These are phyloP conservation scores for Drosophila longiperda DNA, from an alignment of 2,888 invertebrate species.

Conservation along the genomic window DNA sequence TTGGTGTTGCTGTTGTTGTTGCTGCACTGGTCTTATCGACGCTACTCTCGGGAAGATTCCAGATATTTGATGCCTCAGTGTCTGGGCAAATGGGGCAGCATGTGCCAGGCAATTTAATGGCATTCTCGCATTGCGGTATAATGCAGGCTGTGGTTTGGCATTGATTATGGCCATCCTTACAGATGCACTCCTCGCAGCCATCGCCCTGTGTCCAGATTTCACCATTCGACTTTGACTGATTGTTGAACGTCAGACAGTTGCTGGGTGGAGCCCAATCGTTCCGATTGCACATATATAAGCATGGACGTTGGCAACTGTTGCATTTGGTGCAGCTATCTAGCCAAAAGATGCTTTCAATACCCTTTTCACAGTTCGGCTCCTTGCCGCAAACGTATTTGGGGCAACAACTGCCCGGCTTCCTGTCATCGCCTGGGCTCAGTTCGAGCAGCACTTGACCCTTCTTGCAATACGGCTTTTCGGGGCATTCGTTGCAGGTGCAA, in stretches of 20 bases:
- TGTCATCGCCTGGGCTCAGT: conserved; percentile 55
- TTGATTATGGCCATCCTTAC: conserved; percentile 57
- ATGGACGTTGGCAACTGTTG: conserved; percentile 48
- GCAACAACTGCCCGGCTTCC: conserved; percentile 85
- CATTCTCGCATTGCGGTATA: conserved; percentile 66
- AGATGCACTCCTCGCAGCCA: conserved; percentile 71
- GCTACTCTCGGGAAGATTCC: not conserved
- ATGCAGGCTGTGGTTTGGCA: conserved; percentile 71
- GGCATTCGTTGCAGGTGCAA: conserved; percentile 76
- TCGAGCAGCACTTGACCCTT: conserved; percentile 63
- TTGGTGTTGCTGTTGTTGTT: not conserved
- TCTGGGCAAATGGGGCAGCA: conserved; percentile 80
- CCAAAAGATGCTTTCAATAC: conserved; percentile 40
- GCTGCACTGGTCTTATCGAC: not conserved
- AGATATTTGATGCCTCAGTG: conserved; percentile 4
- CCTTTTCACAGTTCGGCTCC: conserved; percentile 68
- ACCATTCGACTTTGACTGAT: conserved; percentile 61
- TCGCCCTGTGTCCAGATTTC: conserved; percentile 71
- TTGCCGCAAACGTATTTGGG: conserved; percentile 85
- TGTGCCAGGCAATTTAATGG: conserved; percentile 59
- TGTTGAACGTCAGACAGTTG: conserved; percentile 49
- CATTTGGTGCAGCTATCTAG: conserved; percentile 68
- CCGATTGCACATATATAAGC: conserved; percentile 26
- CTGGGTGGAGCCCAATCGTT: conserved; percentile 15
- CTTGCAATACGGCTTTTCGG: conserved; percentile 52